Evolutionary conservation across 2,888 invertebrate species (phyloP), one percentile per base, ranked within the genome.

Genomic region (Cheilosia variabilis): DNA sequence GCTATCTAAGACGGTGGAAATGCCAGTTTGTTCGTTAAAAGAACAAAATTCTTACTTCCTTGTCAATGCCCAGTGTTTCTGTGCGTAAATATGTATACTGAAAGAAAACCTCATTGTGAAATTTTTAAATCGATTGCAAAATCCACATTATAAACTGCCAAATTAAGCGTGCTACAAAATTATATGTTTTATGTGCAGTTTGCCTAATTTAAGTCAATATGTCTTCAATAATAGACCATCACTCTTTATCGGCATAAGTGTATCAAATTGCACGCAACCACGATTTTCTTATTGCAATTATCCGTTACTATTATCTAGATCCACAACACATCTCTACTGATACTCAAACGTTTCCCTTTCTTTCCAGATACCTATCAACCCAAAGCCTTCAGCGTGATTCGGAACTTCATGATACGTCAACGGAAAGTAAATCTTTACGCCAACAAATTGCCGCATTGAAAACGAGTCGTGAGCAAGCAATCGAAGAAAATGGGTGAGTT

Each of bases 401-500:
- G 71, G 90, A 91, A 88, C 87, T 92, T 31, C 89, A 89, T 69
- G 91, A 91, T 87, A 90, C 90, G 27, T 90, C 90, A 41, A 89
- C 89, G 41, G 92, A 92, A 89, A 90, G 90, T 87, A 91, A 91
- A 89, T 90, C 89, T 78, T 88, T 92, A 60, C 90, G 91, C 55
- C 91, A 91, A 72, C 91, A 92, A 89, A 88, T 92, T 60, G 88
- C 88, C 68, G 90, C 90, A 72, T 88, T 92, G 41, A 91, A 91
- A 88, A 84, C 88, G 37, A 91, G 90, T 82, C 90, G 91, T 80
- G 92, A 92, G 88, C 90, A 91, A 87, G 90, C 91, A 82, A 89
- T 92, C 78, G 89, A 89, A 84, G 92, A 92, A 89, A 92, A 92
- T 89, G 88, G 91, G 92, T 92, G 88, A 89, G 90, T 88, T 55